These are phyloP conservation scores for Tylochromis polylepis DNA, from an alignment of 2,113 vertebrate species.

Conservation along the genomic window DNA sequence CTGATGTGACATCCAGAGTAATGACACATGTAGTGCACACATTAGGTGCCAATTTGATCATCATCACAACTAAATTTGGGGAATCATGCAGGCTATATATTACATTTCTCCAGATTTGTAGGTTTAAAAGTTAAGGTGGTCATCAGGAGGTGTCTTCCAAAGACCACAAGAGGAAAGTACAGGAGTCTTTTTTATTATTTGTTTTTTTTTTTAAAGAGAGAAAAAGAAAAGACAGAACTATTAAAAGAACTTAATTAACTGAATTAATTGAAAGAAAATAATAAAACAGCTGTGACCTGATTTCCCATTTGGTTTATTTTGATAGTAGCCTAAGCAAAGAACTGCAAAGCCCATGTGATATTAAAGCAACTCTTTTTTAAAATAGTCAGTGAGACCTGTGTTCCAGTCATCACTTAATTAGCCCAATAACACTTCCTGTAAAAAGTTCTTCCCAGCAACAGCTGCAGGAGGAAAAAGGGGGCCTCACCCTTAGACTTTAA, in stretches of 20 bases:
- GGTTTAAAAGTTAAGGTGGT: no score
- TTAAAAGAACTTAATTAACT: not conserved
- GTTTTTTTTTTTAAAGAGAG: not conserved
- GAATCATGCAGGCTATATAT: not conserved
- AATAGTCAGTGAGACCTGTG: not conserved
- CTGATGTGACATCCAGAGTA: not conserved
- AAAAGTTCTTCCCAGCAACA: not conserved
- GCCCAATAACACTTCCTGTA: not conserved
- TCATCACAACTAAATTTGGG: not conserved
- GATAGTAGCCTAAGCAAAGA: not conserved
- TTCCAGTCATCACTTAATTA: not conserved
- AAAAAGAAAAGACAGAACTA: not conserved
- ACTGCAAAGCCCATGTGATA: not conserved
- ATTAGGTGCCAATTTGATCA: not conserved
- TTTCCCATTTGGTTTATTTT: not conserved
- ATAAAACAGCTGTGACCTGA: not conserved
- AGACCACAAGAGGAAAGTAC: not conserved
- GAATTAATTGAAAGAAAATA: not conserved
- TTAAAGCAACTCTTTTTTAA: not conserved
- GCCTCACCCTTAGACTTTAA: slow-evolving; percentile 2
- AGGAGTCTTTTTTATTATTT: not conserved
- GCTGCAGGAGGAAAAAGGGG: slow-evolving; percentile 8
- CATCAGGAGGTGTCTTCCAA: not conserved
- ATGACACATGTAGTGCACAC: not conserved
- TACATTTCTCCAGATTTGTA: not conserved